Evolutionary conservation across 2,113 vertebrate genomes (phyloP), one percentile per base, ranked within the genome.

Genomic region (Tursiops truncatus): DNA sequence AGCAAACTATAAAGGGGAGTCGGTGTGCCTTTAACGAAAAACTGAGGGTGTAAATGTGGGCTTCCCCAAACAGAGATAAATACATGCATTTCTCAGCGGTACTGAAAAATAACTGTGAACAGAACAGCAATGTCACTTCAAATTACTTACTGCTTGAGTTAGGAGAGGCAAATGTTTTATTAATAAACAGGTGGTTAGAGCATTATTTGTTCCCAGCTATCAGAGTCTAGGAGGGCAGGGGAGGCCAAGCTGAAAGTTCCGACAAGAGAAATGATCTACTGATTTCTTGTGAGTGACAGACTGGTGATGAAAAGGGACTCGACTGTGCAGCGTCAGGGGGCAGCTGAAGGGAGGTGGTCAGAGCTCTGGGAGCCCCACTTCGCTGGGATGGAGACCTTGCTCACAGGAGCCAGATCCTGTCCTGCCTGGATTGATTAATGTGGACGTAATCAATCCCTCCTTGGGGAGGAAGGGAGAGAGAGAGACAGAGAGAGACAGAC

Each of bases 131-230:
- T 95, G 95, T 90, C 96, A 97, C 92, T 97, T 98, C 84, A 84
- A 81, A 96, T 96, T 88, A 94, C 88, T 89, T 85, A 92, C 88
- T 80, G 84, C 91, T 65, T 95, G 82, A 33, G 33, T 96, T 95
- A 96, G 70, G n/a, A 83, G 38, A 96, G 83, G 80, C 89, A 81
- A 96, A 94, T 94, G 80, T 95, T 97, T 97, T 97, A 97, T 96
- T 97, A 96, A 95, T 95, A 98, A 97, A 96, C 4, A 47, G 65
- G 74, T 6, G 0, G 56, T 93, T 89, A 92, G 62, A 92, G 47
- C 31, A 88, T 25, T 87, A 38, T 96, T 94, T 96, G 70, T 89
- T 94, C 26, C 80, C 84, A 74, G 38, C 44, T 67, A 33, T 83
- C 20, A 87, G 92, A 44, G 15, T 67, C 70, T 88, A 50, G 17